phyloP scores from a whole-genome alignment of 2,797 vertebrate genomes.

The Chaetophractus vellerosus region DNA sequence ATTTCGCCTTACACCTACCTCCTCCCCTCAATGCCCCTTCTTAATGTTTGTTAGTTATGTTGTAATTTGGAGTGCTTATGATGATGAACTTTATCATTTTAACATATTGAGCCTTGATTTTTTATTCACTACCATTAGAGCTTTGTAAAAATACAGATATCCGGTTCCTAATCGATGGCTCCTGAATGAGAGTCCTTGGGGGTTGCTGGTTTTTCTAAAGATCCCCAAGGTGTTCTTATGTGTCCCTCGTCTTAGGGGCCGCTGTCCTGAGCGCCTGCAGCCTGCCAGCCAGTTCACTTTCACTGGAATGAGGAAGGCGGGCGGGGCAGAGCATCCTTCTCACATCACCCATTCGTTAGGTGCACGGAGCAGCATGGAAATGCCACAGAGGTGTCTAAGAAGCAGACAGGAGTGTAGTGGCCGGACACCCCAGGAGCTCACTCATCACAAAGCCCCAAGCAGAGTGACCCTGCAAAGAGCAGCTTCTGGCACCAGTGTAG shows the following conservation, averaged over 20 bases:
- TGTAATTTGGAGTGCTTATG: slow-evolving; percentile 33
- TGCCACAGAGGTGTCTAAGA: slow-evolving; percentile 25
- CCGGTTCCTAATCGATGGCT: neutral
- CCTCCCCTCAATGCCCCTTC: neutral
- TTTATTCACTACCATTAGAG: neutral
- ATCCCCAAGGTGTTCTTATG: neutral
- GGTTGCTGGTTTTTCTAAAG: neutral
- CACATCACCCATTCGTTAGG: slow-evolving; percentile 73
- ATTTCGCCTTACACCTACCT: neutral
- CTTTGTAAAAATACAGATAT: neutral
- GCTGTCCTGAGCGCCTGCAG: slow-evolving; percentile 49
- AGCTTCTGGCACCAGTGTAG: neutral
- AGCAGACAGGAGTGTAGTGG: slow-evolving; percentile 71
- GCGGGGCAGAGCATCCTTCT: slow-evolving; percentile 67
- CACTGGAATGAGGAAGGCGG: slow-evolving; percentile 78
- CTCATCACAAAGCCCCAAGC: slow-evolving; percentile 11
- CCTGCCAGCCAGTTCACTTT: slow-evolving; percentile 41
- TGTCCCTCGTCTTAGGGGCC: neutral
- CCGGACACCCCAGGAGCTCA: neutral
- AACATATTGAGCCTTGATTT: neutral
- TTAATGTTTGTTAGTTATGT: neutral
- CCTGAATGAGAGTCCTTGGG: neutral
- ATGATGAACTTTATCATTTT: slow-evolving; percentile 17
- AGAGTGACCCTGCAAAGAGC: neutral
- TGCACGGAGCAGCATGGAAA: slow-evolving; percentile 74